Base-by-base conservation (phyloP, 2,888 invertebrate species). In the Erebia aethiops region DNA sequence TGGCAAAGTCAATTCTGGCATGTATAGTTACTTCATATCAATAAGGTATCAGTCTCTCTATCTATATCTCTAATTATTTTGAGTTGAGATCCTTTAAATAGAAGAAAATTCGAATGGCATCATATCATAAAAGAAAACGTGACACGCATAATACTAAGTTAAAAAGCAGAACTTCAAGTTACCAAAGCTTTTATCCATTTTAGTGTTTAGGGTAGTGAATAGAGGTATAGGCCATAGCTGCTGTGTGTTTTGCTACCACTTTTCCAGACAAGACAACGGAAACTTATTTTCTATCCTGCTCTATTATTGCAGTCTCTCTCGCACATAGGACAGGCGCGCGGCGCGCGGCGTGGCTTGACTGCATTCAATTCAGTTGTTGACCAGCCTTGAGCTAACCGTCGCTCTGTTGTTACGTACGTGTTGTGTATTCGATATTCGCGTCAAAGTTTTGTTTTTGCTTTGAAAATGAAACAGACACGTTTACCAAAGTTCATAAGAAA, bases 331-430 rank as follows among this genome's bases (percentile, higher is more conserved):
- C 79, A 58, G 63, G 63, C 69, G 73, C 70, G 73, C 72, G 76
- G 81, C 79, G 82, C 81, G 83, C 84, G 83, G 83, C 77, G 79
- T 80, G 69, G 74, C 83, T 82, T 83, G 73, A 75, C 76, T 76
- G 73, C 74, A 75, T 76, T 77, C 76, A 76, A 73, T 73, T 76
- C 74, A 74, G 74, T 75, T 72, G 73, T 70, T 72, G 69, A 70
- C 76, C 87, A 91, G 91, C 88, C 85, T 87, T 87, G 86, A 82
- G 85, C 85, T 81, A 87, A 89, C 90, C 87, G 91, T 87, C 84
- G 87, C 82, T 83, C 51, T 69, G 74, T 82, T 77, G 81, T 80
- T 81, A 85, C 87, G 88, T 85, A 80, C 77, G 78, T 77, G 77
- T 79, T 77, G 77, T 77, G 80, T 64, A 75, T 80, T 78, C 79